Evolutionary conservation across 2,888 invertebrate species (phyloP), one percentile per base, ranked within the genome.

Genomic region (Melinaea menophilus): DNA sequence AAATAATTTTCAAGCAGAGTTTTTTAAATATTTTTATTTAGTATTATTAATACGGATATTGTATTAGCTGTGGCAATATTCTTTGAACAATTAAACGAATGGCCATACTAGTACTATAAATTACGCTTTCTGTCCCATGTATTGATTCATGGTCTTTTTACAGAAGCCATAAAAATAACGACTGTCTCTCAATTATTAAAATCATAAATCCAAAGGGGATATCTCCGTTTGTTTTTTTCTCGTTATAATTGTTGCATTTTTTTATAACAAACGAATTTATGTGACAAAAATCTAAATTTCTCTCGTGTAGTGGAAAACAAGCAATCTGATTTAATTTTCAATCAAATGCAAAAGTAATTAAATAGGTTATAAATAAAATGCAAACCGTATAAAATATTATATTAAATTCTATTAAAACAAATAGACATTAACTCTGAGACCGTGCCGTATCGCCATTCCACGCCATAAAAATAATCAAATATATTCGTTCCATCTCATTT

Each of bases 401-500:
- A 86, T 86, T 82, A 86, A 85, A 86, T 77, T 84, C 75, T 75
- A 83, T 80, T 86, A 86, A 86, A 89, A 88, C 85, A 88, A 88
- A 90, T 84, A 88, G 79, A 85, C 82, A 86, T 89, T 86, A 87
- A 79, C 80, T 73, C 76, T 79, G 79, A 75, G 77, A 74, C 81
- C 79, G 85, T 86, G 74, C 81, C 79, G 85, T 87, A 88, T 86
- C 85, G 87, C 90, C 85, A 89, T 88, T 88, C 84, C 82, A 75
- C 78, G 82, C 86, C 88, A 88, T 90, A 90, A 90, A 90, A 89
- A 88, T 90, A 90, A 90, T 90, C 89, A 89, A 90, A 90, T 89
- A 87, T 90, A 90, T 90, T 88, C 87, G 89, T 90, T 90, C 89
- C 90, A 86, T 88, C 90, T 90, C 90, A 90, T 90, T 90, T 90